Base-by-base conservation (phyloP, 37 sponge, comb jelly and placozoan species). In the Bolinopsis microptera region DNA sequence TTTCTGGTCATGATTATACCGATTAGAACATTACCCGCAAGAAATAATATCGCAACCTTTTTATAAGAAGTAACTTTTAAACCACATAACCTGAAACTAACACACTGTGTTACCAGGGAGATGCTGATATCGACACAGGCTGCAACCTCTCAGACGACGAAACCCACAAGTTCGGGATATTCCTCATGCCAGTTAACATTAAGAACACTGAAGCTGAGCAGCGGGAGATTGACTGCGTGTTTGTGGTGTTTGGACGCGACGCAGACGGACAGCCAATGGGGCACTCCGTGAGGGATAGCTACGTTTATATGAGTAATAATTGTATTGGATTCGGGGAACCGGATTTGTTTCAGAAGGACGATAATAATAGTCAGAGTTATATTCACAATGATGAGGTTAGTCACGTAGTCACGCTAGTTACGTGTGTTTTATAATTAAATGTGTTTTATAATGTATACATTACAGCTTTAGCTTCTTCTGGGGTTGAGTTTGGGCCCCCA, bases 321-420 rank as follows among this genome's bases (percentile, higher is more conserved):
- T 21, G 38, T 16, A 80, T 80, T 8, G 82, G 82, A 1, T 80
- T 36, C 23, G 82, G 82, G 37, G 82, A 80, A 22, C 82, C 82
- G 35, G 82, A 80, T 34, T 22, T 80, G 16, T 34, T 80, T 8
- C 61, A 48, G 61, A 80, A 80, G 38, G 82, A 80, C 30, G 82
- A 80, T 24, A 80, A 35, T 34, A 80, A 80, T 37, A 80, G 82
- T 80, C 82, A 80, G 82, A 80, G 82, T 34, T 80, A 80, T 37
- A 80, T 80, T 35, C 82, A 80, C 35, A 80, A 80, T 34, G 82
- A 80, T 35, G 82, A 80, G 37, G 82, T 80, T 18, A 8, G 82
- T 35, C n/a, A n/a, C n/a, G n/a, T n/a, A n/a, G n/a, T n/a, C n/a
- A n/a, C n/a, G n/a, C n/a, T n/a, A n/a, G n/a, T n/a, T n/a, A n/a